Base-by-base conservation (phyloP, 2,113 vertebrate species). In the Carassius gibelio region DNA sequence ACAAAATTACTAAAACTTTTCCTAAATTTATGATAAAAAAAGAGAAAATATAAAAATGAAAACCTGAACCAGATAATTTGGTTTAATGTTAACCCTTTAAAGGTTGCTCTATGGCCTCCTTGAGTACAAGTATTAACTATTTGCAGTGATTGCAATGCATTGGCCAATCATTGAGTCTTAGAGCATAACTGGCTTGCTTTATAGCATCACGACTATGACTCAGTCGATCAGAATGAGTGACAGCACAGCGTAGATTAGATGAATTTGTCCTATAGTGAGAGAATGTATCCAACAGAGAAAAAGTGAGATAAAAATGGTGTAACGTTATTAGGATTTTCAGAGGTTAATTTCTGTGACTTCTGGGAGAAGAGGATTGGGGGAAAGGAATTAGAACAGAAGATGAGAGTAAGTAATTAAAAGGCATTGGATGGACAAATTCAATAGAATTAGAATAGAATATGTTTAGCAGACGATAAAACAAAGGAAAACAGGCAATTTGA, bases 341-440 rank as follows among this genome's bases (percentile, higher is more conserved):
- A 78, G 75, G 75, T 59, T 78, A 78, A 78, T 78, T 78, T 78
- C 52, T 50, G 7, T 48, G 19, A 64, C 72, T 75, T 50, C n/a
- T 75, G 72, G 13, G 42, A 75, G 71, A 34, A 66, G 82, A 34
- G 59, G 23, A 62, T 64, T 75, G 38, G 38, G 59, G 38, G 10
- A 36, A 9, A 64, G n/a, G 34, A 38, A 23, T 77, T 77, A 57
- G 34, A 38, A 50, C 42, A 10, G 81, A 36, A 36, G 17, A 71
- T 57, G 48, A 50, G 68, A 38, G 81, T 48, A 52, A 48, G 17
- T 23, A 38, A 57, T 21, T 34, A 11, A 76, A 52, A 15, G 21
- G 52, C 5, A 38, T n/a, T 36, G 55, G 13, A 61, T 17, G 36
- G 36, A 42, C 4, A 4, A 21, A 42, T 21, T 21, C 9, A 71